phyloP scores from a whole-genome alignment of 2,113 vertebrate genomes.

The Xiphophorus maculatus region DNA sequence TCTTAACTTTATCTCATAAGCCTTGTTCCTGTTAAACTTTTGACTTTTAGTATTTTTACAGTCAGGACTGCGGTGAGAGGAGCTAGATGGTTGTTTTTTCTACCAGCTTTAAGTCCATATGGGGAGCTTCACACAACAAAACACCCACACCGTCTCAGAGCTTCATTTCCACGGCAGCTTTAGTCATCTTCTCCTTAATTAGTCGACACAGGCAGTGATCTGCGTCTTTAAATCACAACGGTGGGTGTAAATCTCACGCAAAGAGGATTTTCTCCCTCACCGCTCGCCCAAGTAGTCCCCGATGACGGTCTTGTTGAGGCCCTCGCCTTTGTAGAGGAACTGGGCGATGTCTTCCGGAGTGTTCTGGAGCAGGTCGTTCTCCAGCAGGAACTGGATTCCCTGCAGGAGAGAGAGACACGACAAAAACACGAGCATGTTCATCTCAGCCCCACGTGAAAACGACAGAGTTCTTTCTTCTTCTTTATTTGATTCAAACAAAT shows the following conservation, averaged over 20 bases:
- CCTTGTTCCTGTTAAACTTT: background rate
- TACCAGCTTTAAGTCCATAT: constrained; percentile 21
- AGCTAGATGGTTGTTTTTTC: constrained; percentile 26
- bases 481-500: too few relatives aligned
- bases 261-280: constrained; percentile 74
- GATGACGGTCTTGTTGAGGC: constrained; percentile 97
- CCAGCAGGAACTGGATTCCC: constrained; percentile 97
- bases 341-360: constrained; percentile 95
- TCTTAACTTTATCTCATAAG: background rate
- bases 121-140: constrained; percentile 25
- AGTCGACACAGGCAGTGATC: constrained; percentile 56
- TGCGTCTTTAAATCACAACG: constrained; percentile 45
- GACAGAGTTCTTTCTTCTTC: constrained; percentile 21
- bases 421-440: background rate
- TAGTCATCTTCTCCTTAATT: constrained; percentile 43
- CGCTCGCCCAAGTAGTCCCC: constrained; percentile 98
- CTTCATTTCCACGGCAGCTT: constrained; percentile 25
- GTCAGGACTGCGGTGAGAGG: constrained; percentile 21
- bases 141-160: constrained; percentile 32
- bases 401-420: constrained; percentile 47
- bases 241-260: constrained; percentile 41
- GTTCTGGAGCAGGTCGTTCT: constrained; percentile 96
- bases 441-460: constrained; percentile 10
- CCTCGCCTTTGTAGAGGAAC: constrained; percentile 98
- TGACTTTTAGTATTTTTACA: constrained; percentile 23